Base-by-base conservation (phyloP, 2,113 vertebrate species). In the Gadus chalcogrammus region DNA sequence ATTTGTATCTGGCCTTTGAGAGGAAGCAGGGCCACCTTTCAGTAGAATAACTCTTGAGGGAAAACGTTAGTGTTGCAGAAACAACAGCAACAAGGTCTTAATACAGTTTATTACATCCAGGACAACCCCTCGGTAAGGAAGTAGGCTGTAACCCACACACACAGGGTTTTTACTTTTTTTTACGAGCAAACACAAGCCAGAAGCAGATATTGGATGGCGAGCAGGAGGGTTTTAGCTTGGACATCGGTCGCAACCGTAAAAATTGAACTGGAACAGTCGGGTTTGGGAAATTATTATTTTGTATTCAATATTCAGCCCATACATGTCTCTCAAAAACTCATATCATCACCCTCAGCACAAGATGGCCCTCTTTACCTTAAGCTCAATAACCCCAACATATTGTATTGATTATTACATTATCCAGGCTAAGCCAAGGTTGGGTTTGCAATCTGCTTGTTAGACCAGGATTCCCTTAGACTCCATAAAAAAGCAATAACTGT, bases 401-500 rank as follows among this genome's bases (percentile, higher is more conserved):
- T n/a, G 24, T 35, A 15, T 52, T 22, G 38, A 52, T 65, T 22
- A 13, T 59, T 63, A 69, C 67, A 78, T 77, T 35, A 65, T 42
- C 17, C 77, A 56, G 65, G 38, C 24, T 72, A 79, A 48, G 59
- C 70, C 74, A 68, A 53, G 22, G 48, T 55, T 12, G 9, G 74
- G 73, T 75, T 79, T 56, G 58, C 77, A 70, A 72, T 80, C 81
- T 82, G 76, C 69, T 80, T 76, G 71, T 80, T 79, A 77, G 63
- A 16, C 42, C 17, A 28, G 15, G 67, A 69, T 83, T 85, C 42
- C 79, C 71, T 64, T 73, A 72, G 66, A 65, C 69, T 82, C 68
- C 73, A 69, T 87, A 72, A 85, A 88, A 81, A 24, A 38, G 42
- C 73, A 86, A 76, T 76, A 80, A 82, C 48, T 82, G 78, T 83